Evolutionary conservation across 2,113 vertebrate species (phyloP).

Genomic region (Cygnus atratus): DNA sequence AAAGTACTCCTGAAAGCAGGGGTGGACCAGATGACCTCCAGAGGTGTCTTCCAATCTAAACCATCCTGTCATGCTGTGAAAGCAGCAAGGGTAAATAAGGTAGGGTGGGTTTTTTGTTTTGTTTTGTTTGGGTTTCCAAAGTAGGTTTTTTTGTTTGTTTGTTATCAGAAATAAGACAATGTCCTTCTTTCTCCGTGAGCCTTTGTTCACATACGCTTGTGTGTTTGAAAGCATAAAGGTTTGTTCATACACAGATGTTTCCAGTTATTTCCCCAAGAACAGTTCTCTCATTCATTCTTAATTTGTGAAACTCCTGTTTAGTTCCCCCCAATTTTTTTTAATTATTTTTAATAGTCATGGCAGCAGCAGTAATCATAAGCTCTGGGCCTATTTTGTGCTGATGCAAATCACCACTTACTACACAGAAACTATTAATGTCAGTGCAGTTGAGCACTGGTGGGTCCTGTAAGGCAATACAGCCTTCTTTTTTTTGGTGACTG

Average conservation of each 20-base stretch:
- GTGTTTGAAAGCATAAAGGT: neutral
- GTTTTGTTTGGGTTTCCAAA: neutral
- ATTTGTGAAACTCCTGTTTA: neutral
- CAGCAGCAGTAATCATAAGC: neutral
- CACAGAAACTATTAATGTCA: neutral
- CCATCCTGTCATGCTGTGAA: neutral
- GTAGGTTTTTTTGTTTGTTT: neutral
- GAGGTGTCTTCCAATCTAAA: too few relatives aligned
- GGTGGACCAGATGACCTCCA: too few relatives aligned
- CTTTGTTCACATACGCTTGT: neutral
- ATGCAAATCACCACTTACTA: neutral
- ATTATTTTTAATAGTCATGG: neutral
- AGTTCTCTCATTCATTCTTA: neutral
- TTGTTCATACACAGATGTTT: constrained; percentile 29
- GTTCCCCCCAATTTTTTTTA: neutral
- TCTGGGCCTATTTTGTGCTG: neutral
- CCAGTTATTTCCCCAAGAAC: neutral
- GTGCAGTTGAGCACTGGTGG: neutral
- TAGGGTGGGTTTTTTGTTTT: neutral
- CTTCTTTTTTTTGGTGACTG: neutral
- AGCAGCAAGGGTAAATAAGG: neutral
- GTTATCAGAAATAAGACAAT: neutral
- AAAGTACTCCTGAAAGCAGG: neutral
- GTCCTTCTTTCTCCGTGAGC: neutral
- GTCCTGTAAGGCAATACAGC: neutral